Evolutionary conservation across 2,888 invertebrate species (phyloP).

Genomic region (Meandrusa payeni): DNA sequence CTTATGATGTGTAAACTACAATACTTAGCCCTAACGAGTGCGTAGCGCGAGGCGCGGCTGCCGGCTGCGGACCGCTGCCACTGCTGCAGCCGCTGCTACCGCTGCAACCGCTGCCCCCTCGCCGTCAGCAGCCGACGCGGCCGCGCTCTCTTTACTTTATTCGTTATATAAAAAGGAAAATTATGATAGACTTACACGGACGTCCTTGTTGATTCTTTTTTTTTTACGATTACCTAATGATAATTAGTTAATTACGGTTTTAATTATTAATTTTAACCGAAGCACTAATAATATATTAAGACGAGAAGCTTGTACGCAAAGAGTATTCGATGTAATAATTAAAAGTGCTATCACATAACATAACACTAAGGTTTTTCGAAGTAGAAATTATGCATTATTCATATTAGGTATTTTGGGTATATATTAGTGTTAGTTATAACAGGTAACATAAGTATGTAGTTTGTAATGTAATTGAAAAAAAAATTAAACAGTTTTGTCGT

Average conservation of each 20-base stretch:
- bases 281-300: constrained; percentile 67
- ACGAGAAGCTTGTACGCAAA: constrained; percentile 75
- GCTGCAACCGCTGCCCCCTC: not conserved
- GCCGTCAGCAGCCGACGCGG: constrained; percentile 32
- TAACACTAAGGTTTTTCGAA: constrained; percentile 72
- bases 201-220: constrained; percentile 76
- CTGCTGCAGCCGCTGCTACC: not conserved
- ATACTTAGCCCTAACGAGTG: constrained; percentile 62
- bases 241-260: constrained; percentile 82
- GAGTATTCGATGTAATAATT: constrained; percentile 70
- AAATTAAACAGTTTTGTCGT: constrained; percentile 75
- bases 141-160: constrained; percentile 56
- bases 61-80: constrained; percentile 18
- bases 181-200: constrained; percentile 78
- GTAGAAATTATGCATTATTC: constrained; percentile 80
- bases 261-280: constrained; percentile 78
- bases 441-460: constrained; percentile 80
- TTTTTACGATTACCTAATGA: constrained; percentile 72
- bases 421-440: constrained; percentile 80
- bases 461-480: constrained; percentile 78
- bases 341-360: constrained; percentile 69
- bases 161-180: constrained; percentile 78
- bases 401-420: constrained; percentile 81
- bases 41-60: constrained; percentile 36
- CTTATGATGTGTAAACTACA: constrained; percentile 62